Base-by-base conservation (phyloP, 2,888 invertebrate genomes). In the Noctuana brunneofusca region DNA sequence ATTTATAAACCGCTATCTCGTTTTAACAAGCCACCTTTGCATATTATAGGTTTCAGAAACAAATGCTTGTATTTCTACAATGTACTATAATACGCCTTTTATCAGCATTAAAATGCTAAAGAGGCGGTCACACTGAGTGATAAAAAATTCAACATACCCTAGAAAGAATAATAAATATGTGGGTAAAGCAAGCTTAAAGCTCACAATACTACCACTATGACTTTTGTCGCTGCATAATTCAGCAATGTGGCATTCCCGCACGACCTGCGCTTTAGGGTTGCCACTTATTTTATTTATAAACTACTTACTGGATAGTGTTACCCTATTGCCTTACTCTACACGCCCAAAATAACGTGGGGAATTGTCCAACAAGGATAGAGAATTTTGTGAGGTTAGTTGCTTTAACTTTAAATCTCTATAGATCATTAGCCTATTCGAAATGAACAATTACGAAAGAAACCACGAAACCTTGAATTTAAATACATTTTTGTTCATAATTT, bases 141-240 rank as follows among this genome's bases (percentile, higher is more conserved):
- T 49, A 55, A 55, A 63, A 63, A 56, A 41, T 41, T 50, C 48
- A 63, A 56, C 56, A 60, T 48, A 11, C 18, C 16, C n/a, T 18
- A 12, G 32, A n/a, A 27, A 53, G 43, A 52, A 14, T 32, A n/a
- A 59, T 35, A 43, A 43, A 30, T 30, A 53, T 53, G 35, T 38
- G 16, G n/a, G 60, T 35, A 54, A 63, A 24, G 50, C 50, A 32
- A 22, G 20, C 50, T 50, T 52, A 56, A 56, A 56, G 55, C 41
- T 30, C 30, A 52, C 18, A 48, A 41, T 38, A 30, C 27, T 41
- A n/a, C n/a, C 32, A 52, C 41, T n/a, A 6, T 54, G 20, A 49
- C 48, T 54, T 62, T 62, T 62, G 12, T 46, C 54, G 55, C 70
- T 82, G 74, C 76, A 83, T 84, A 81, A 84, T 83, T 76, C 79